phyloP scores from a whole-genome alignment of 2,113 vertebrate species.

The Callionymus lyra region DNA sequence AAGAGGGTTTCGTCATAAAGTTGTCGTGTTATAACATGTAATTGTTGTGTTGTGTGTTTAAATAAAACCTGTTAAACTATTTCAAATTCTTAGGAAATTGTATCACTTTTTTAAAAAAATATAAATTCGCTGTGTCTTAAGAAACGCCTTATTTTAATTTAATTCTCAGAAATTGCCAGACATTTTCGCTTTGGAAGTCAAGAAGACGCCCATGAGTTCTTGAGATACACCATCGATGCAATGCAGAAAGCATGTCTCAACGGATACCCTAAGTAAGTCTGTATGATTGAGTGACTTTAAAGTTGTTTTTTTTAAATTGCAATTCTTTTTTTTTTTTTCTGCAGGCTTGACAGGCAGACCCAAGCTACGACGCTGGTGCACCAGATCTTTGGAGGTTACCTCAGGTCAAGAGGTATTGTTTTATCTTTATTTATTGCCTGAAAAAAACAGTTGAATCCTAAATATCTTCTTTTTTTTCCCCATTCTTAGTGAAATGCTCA shows the following conservation, averaged over 20 bases:
- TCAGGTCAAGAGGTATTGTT: conserved; percentile 83
- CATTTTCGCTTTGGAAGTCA: conserved; percentile 90
- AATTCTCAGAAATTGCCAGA: conserved; percentile 78
- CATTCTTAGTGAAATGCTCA: conserved; percentile 84
- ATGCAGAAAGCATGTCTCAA: conserved; percentile 95
- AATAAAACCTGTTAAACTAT: too few species aligned
- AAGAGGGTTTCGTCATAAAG: too few species aligned
- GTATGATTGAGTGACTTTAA: background rate
- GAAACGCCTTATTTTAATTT: too few species aligned
- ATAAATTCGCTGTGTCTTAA: too few species aligned
- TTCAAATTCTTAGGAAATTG: too few species aligned
- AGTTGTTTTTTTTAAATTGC: background rate
- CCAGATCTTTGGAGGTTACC: conserved; percentile 94
- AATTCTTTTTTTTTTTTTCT: background rate
- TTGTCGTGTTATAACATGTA: too few species aligned
- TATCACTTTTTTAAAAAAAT: too few species aligned
- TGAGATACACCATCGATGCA: conserved; percentile 89
- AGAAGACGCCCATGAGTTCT: conserved; percentile 92
- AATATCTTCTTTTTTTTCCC: conserved; percentile 7
- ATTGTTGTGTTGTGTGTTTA: too few species aligned
- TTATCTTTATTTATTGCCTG: background rate
- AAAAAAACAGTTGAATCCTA: background rate
- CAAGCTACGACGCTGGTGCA: conserved; percentile 90
- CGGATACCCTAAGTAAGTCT: conserved; percentile 79
- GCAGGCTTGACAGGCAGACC: conserved; percentile 85